Base-by-base conservation (phyloP, 2,113 vertebrate species). In the Semicossyphus pulcher region DNA sequence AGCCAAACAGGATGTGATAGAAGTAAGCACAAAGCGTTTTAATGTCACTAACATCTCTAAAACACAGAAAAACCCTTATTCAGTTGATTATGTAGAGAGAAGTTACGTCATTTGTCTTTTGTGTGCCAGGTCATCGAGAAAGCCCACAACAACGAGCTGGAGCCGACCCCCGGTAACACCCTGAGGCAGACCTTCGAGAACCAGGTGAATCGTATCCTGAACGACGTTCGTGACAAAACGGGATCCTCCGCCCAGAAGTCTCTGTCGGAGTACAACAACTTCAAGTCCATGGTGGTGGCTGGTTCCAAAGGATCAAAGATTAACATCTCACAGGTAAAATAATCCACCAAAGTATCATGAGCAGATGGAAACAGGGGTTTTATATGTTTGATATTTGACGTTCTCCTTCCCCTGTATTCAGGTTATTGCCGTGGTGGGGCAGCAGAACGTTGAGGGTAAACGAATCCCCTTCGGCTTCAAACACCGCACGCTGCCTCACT, bases 271-370 rank as follows among this genome's bases (percentile, higher is more conserved):
- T 99, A 98, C 92, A 99, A 99, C 93, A 99, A 99, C 92, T 99
- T 99, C 88, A 99, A 99, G 61, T 99, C 97, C 87, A 99, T 99
- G 97, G 97, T 99, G 91, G 97, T 99, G 32, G 97, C 97, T 0
- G 97, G 97, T 0, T 97, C 97, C 28, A 98, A 98, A 45, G 96
- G 97, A 0, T 98, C 97, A 60, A 98, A 98, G 87, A 99, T 99
- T 88, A 98, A 99, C 93, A 99, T 98, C 90, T 98, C 96, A 0
- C 97, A 98, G 96, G 97, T 97, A 64, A 42, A 67, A 10, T 1
- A 0, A 5, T 10, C 52, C 4, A 1, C 2, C 8, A 1, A 1
- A 15, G 7, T 0, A 2, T 21, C 0, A 2, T 7, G 3, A 15
- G 3, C 0, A 31, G 10, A 20, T 4, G 25, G 1, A 26, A 2